Percentiles rank a stretch among this genome's conserved stretches.
Evolutionary conservation across 2,888 invertebrate genomes (phyloP).

Genomic region (Diplolepis rosae): DNA sequence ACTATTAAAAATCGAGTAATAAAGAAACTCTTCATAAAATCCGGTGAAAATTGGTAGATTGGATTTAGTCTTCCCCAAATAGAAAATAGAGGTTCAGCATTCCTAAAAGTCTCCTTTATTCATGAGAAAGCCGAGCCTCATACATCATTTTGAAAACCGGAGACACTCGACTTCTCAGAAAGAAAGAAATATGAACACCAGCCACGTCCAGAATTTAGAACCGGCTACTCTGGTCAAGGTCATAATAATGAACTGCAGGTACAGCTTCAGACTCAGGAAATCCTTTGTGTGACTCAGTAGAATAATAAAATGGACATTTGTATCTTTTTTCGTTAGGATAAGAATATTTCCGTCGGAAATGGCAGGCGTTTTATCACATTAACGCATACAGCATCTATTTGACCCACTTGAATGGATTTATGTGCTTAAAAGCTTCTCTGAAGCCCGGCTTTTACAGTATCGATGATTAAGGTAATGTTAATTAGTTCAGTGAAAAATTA

Average conservation of each 20-base stretch:
- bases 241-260: not conserved
- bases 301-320: not conserved
- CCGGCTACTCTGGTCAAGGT: constrained; percentile 10
- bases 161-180: not conserved
- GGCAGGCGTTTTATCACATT: not conserved
- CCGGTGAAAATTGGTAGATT: no score
- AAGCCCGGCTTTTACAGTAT: not conserved
- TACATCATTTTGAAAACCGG: not conserved
- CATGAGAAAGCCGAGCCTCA: not conserved
- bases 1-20: no score
- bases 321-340: not conserved
- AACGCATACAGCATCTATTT: not conserved
- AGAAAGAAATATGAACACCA: not conserved
- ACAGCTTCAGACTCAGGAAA: not conserved
- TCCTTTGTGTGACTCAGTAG: not conserved
- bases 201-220: not conserved
- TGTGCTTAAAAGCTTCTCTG: not conserved
- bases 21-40: no score
- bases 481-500: not conserved
- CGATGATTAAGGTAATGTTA: not conserved
- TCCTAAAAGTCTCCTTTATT: not conserved
- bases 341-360: not conserved
- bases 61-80: not conserved
- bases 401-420: not conserved
- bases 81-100: not conserved